Base-by-base conservation (phyloP, 2,113 vertebrate genomes). In the Gnathonemus echidnorhynchus region DNA sequence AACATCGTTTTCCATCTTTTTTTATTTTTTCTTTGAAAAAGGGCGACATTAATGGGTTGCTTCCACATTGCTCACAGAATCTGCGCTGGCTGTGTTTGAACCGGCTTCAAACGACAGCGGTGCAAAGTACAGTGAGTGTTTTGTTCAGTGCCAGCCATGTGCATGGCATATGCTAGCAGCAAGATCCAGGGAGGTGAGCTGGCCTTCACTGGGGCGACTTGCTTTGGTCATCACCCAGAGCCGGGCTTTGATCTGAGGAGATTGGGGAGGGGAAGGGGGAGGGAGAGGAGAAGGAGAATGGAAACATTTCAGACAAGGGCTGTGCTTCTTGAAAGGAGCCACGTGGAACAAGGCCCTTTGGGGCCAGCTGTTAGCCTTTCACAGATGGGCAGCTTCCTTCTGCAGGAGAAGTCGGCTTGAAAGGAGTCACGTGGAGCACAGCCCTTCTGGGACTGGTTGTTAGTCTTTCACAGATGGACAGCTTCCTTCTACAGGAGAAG, bases 81-180 rank as follows among this genome's bases (percentile, higher is more conserved):
- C 93, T 88, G 80, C 91, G 86, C 91, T 93, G 91, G 88, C 89
- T 91, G 93, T 42, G 93, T 95, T 96, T 96, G 95, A 96, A 96
- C 94, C 89, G 46, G 93, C 95, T 96, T 96, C 96, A 96, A 95
- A 96, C 95, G 94, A 94, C 90, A 93, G 93, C 91, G 74, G 80
- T 85, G 90, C 90, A 50, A 93, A 90, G 89, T 89, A 94, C 89
- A 90, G 85, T 94, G 94, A 93, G 92, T 92, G 95, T 96, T 96
- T 96, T 96, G 96, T 96, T 96, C 95, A 92, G 90, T 97, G 96
- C 95, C 95, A 96, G 95, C 96, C 97, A 97, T 97, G 97, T 98
- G 97, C 94, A 95, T 95, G 96, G 95, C 97, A 97, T 96, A 97
- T 97, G 97, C 94, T 95, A 94, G 93, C 93, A 93, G 92, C 93